Evolutionary conservation across 2,888 invertebrate genomes (phyloP), one percentile per base, ranked within the genome.

Genomic region (Zhuqinia jingwanae): DNA sequence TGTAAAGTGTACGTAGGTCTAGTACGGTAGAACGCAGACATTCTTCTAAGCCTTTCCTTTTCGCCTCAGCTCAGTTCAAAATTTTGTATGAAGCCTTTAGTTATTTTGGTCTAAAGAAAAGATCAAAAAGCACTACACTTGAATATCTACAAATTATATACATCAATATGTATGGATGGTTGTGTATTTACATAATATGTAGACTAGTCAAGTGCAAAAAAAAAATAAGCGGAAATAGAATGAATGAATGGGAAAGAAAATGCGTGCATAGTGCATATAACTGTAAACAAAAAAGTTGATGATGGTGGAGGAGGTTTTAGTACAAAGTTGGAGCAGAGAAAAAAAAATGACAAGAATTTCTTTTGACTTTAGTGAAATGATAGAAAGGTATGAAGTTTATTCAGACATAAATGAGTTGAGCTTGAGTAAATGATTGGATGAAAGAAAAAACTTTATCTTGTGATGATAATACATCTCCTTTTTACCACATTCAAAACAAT

Each of bases 271-370:
- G n/a, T 81, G 73, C 56, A 22, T 76, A 75, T 17, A 60, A 77
- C 81, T 22, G 85, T 73, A 86, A 75, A 76, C 65, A 80, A 11
- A 56, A 85, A 80, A 45, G 47, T 73, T 45, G 45, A 22, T 70
- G 63, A 20, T n/a, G 56, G 17, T 10, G 30, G 63, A 17, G 30
- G 2, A 30, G 25, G 25, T 58, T 63, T 5, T 27, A 36, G 30
- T 75, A 81, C 15, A 22, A 77, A 70, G 82, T 60, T 53, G 27
- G n/a, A n/a, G n/a, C n/a, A n/a, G n/a, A 70, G 70, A 20, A 73
- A 47, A 53, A 85, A 78, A 20, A 85, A 86, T 86, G 86, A 76
- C 76, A 75, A 68, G 86, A 86, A 86, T 86, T 68, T 86, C 80
- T 79, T 86, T 86, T 86, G 86, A 81, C 65, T 85, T 63, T 85